Evolutionary conservation across 2,888 invertebrate species (phyloP).

Genomic region (Baronia brevicornis): DNA sequence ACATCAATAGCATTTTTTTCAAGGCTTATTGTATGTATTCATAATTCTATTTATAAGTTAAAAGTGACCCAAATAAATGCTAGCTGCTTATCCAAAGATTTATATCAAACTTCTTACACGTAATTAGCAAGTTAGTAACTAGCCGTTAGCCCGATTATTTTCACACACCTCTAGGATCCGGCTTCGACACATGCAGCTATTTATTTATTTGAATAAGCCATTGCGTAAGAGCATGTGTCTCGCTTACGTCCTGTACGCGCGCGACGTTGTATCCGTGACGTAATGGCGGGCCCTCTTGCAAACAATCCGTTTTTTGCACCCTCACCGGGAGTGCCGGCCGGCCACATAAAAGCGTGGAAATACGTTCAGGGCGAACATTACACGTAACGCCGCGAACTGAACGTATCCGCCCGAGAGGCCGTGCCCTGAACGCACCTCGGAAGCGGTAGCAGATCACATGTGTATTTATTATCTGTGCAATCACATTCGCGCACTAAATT

Average conservation of each 20-base stretch:
- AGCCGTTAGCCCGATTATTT: conserved; percentile 31
- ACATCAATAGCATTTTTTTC: too few relatives aligned
- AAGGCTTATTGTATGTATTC: too few relatives aligned
- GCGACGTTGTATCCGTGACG: conserved; percentile 63
- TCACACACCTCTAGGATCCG: conserved; percentile 63
- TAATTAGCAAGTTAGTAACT: conserved; percentile 15
- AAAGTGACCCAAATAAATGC: too few relatives aligned
- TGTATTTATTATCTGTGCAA: conserved; percentile 10
- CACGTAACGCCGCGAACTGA: conserved; percentile 63
- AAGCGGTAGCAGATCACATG: conserved; percentile 19
- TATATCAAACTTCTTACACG: conserved; percentile 7
- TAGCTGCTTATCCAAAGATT: conserved; percentile 9
- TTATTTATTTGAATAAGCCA: conserved; percentile 65
- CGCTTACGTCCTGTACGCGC: conserved; percentile 50
- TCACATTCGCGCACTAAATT: conserved; percentile 8
- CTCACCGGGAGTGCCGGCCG: conserved; percentile 63
- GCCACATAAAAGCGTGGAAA: conserved; percentile 69
- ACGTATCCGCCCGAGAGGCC: conserved; percentile 48
- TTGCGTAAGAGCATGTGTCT: conserved; percentile 60
- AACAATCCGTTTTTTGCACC: conserved; percentile 72
- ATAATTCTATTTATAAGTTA: conserved; percentile 3
- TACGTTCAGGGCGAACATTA: conserved; percentile 70
- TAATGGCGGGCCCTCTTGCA: conserved; percentile 59
- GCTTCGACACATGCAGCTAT: conserved; percentile 55
- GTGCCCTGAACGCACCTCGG: conserved; percentile 37